Conservation (phyloP, 2,113 vertebrate genomes). For the Paedocypris sp. region DNA sequence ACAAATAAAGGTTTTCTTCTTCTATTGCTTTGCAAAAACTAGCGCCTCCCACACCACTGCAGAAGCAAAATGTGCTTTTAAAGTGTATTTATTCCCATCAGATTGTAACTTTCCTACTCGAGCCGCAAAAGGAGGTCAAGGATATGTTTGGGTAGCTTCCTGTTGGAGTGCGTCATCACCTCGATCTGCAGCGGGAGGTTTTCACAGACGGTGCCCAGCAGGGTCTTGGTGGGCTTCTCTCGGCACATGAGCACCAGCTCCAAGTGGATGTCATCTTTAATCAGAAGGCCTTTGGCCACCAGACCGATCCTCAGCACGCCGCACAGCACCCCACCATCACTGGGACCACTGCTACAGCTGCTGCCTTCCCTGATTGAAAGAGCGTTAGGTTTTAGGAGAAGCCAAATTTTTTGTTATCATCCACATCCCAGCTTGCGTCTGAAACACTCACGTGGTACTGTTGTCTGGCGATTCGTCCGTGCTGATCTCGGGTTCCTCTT, state of each 20-base stretch:
- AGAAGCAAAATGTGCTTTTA: neutral
- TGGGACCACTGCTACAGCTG: conserved; percentile 32
- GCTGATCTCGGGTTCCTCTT: conserved; percentile 56
- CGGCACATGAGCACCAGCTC: conserved; percentile 96
- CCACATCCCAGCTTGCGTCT: neutral
- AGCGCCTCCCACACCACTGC: neutral
- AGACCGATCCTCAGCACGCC: conserved; percentile 95
- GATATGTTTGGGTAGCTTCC: neutral
- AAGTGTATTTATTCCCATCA: neutral
- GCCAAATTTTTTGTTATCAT: too few relatives aligned
- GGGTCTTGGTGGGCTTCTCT: conserved; percentile 88
- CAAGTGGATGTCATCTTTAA: conserved; percentile 97
- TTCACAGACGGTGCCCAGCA: conserved; percentile 81
- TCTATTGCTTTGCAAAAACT: neutral
- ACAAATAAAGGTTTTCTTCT: too few relatives aligned
- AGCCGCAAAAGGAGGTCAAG: neutral
- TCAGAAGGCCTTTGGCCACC: conserved; percentile 94
- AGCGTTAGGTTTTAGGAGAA: too few relatives aligned
- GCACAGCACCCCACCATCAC: conserved; percentile 72
- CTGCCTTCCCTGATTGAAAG: conserved; percentile 68
- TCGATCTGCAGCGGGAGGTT: conserved; percentile 89
- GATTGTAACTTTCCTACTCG: neutral
- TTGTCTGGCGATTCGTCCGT: conserved; percentile 64
- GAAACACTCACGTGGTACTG: conserved; percentile 66
- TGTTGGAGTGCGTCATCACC: conserved; percentile 45